These are phyloP conservation scores for Cryptus armator DNA, from an alignment of 2,888 invertebrate species.

Conservation along the genomic window DNA sequence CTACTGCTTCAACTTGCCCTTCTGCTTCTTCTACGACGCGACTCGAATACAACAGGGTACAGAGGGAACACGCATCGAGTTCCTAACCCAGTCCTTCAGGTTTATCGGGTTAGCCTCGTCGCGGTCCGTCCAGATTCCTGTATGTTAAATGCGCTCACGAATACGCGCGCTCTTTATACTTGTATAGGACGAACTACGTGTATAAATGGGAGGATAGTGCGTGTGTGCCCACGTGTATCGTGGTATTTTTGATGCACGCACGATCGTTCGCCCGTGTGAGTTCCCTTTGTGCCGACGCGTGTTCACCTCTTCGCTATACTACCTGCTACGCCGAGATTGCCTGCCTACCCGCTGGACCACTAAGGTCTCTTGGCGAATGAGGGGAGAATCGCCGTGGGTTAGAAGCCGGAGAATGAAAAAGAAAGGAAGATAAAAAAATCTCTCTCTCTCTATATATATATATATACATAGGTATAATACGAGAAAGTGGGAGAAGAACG, in stretches of 20 bases:
- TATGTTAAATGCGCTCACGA: slow-evolving; percentile 68
- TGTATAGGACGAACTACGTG: slow-evolving; percentile 57
- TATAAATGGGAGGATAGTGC: background rate
- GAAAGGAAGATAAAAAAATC: slow-evolving; percentile 60
- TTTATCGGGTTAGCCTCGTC: slow-evolving; percentile 68
- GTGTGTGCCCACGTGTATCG: background rate
- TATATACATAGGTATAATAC: slow-evolving; percentile 24
- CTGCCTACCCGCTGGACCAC: slow-evolving; percentile 53
- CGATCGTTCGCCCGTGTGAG: slow-evolving; percentile 60
- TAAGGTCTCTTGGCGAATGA: slow-evolving; percentile 48
- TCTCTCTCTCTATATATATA: background rate
- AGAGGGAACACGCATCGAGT: slow-evolving; percentile 50
- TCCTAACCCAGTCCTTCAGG: slow-evolving; percentile 68
- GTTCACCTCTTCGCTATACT: slow-evolving; percentile 63
- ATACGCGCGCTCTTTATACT: slow-evolving; percentile 66
- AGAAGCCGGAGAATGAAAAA: slow-evolving; percentile 54
- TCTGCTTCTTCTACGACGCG: slow-evolving; percentile 25
- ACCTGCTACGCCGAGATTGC: slow-evolving; percentile 53
- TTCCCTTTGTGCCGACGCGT: slow-evolving; percentile 72
- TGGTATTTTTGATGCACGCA: slow-evolving; percentile 58
- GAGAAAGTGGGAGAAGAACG: slow-evolving; percentile 44
- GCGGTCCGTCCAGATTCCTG: slow-evolving; percentile 67
- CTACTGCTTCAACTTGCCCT: slow-evolving; percentile 44
- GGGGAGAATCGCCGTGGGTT: slow-evolving; percentile 66
- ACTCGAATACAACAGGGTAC: slow-evolving; percentile 32